Conservation (phyloP, 2,113 vertebrate genomes). For the Bagarius yarrelli region DNA sequence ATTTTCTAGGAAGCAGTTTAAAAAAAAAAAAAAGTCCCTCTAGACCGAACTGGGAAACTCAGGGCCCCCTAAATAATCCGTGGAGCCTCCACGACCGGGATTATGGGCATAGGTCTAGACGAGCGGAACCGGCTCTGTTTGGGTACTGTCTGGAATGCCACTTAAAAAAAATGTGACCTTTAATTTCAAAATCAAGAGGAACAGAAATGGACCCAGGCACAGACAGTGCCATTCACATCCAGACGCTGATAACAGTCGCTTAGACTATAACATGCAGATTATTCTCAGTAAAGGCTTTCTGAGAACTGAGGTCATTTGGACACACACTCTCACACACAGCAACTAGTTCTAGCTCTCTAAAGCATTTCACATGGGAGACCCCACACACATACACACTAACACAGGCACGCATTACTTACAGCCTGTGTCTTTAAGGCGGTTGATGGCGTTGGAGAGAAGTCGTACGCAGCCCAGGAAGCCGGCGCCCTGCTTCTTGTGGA, state of each 20-base stretch:
- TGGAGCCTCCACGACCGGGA: neutral
- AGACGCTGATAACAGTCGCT: slow-evolving; percentile 2
- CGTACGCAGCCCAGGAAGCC: slow-evolving; percentile 97
- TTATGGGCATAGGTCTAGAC: neutral
- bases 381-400: slow-evolving; percentile 16
- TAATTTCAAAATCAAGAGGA: slow-evolving; percentile 1
- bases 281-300: neutral
- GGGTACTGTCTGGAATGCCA: neutral
- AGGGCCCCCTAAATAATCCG: neutral
- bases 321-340: neutral
- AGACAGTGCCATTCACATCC: slow-evolving; percentile 19
- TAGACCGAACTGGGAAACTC: neutral
- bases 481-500: slow-evolving; percentile 98
- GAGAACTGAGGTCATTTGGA: slow-evolving; percentile 13
- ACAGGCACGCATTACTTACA: slow-evolving; percentile 70
- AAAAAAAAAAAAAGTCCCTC: slow-evolving; percentile 29
- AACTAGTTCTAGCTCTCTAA: neutral
- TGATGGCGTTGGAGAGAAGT: slow-evolving; percentile 96
- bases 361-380: neutral
- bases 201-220: neutral
- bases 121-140: neutral
- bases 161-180: neutral
- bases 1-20: slow-evolving; percentile 45
- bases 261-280: neutral
- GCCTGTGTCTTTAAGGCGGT: slow-evolving; percentile 98